These are phyloP conservation scores for Cecidostiba fungosa DNA, from an alignment of 2,888 invertebrate species.

Conservation along the genomic window DNA sequence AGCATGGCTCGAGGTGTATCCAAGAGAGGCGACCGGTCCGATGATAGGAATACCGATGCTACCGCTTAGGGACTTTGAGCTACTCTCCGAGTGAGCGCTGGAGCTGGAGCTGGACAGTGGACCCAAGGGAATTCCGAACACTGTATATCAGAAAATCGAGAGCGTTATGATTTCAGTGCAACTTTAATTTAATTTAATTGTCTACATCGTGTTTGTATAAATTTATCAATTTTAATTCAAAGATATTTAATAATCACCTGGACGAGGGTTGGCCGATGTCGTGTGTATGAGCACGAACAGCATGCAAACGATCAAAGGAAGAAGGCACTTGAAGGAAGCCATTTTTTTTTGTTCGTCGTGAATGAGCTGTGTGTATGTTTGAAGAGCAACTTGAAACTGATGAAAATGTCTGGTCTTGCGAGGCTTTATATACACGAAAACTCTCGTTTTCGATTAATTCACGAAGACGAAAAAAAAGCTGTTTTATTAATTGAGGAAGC, in stretches of 20 bases:
- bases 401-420: background rate
- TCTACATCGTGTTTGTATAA: too few relatives aligned
- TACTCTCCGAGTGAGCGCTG: background rate
- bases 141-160: background rate
- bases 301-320: background rate
- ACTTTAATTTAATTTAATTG: background rate
- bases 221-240: background rate
- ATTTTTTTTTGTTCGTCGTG: slow-evolving; percentile 1
- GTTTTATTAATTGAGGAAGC: background rate
- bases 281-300: background rate
- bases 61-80: background rate
- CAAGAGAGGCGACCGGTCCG: background rate
- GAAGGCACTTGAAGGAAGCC: slow-evolving; percentile 10
- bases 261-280: background rate
- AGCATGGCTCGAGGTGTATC: background rate
- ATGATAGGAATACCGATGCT: background rate
- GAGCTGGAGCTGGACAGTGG: background rate
- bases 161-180: background rate
- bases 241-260: background rate
- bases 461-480: background rate
- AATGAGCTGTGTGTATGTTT: background rate
- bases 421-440: background rate
- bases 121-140: background rate
- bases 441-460: background rate
- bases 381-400: background rate